Evolutionary conservation across 2,113 vertebrate species (phyloP).

Genomic region (Trichomycterus rosablanca): DNA sequence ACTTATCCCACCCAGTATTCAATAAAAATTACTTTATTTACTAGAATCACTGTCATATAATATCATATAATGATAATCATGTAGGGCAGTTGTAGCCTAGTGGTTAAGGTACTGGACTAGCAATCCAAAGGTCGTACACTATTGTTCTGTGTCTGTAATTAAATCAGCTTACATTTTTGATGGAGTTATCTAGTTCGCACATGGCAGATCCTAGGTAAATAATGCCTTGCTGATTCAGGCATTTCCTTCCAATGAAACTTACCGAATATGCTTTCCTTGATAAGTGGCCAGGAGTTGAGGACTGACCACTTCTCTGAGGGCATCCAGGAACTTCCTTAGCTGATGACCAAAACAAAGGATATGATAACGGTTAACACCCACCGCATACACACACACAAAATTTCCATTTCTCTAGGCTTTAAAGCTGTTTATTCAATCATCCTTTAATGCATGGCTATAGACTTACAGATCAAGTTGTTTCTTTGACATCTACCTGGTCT

Average conservation of each 20-base stretch:
- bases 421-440: neutral
- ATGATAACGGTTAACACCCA: slow-evolving; percentile 44
- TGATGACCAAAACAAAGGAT: slow-evolving; percentile 60
- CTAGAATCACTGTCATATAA: too few species aligned
- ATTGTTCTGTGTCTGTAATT: too few species aligned
- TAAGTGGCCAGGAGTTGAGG: slow-evolving; percentile 83
- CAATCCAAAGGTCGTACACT: too few species aligned
- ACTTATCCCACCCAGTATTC: too few species aligned
- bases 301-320: slow-evolving; percentile 68
- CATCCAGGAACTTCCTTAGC: slow-evolving; percentile 73
- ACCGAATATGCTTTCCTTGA: slow-evolving; percentile 85
- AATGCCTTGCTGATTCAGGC: too few species aligned
- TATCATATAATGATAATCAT: too few species aligned
- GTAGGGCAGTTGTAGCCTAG: too few species aligned
- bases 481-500: slow-evolving; percentile 66
- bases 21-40: too few species aligned
- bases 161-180: too few species aligned
- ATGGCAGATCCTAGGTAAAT: too few species aligned
- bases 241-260: slow-evolving; percentile 68
- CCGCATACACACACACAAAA: neutral
- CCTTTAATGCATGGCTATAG: neutral
- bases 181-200: too few species aligned
- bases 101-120: too few species aligned
- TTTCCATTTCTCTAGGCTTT: neutral
- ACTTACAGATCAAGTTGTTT: slow-evolving; percentile 44